phyloP scores from a whole-genome alignment of 2,113 vertebrate species.

The Nymphicus hollandicus region DNA sequence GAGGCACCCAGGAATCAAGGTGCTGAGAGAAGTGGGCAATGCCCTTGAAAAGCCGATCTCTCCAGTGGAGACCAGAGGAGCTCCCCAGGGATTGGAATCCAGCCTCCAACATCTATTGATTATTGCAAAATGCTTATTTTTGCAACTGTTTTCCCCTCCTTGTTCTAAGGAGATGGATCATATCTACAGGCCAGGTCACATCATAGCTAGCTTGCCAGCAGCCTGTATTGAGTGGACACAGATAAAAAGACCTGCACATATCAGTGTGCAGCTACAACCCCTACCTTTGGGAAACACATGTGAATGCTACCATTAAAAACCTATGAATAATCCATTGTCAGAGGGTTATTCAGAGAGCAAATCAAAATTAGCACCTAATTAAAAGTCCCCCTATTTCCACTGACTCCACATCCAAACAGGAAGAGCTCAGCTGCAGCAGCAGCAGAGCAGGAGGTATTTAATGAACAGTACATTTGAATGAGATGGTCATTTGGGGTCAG shows the following conservation, averaged over 20 bases:
- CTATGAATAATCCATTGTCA: neutral
- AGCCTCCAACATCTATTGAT: neutral
- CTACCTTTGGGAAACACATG: neutral
- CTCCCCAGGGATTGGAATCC: neutral
- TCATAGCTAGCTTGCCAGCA: neutral
- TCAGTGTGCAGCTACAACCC: neutral
- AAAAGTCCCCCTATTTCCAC: neutral
- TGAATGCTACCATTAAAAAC: neutral
- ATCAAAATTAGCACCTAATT: constrained; percentile 22
- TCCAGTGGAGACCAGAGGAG: neutral
- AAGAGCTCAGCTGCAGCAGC: neutral
- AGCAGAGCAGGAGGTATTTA: neutral
- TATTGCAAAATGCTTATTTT: neutral
- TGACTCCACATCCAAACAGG: neutral
- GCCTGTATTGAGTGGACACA: neutral
- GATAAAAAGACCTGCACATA: neutral
- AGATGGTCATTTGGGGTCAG: constrained; percentile 29
- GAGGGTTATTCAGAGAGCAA: neutral
- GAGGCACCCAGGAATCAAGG: neutral
- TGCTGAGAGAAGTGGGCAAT: neutral
- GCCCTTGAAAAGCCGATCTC: neutral
- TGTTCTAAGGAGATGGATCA: neutral
- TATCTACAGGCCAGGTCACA: neutral
- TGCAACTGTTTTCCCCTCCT: neutral
- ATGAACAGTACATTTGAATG: constrained; percentile 9